A percentile compares a stretch with the other conserved stretches of the same genome.
Evolutionary conservation across 2,888 invertebrate species (phyloP).

Genomic region (Drosophila neutralis): DNA sequence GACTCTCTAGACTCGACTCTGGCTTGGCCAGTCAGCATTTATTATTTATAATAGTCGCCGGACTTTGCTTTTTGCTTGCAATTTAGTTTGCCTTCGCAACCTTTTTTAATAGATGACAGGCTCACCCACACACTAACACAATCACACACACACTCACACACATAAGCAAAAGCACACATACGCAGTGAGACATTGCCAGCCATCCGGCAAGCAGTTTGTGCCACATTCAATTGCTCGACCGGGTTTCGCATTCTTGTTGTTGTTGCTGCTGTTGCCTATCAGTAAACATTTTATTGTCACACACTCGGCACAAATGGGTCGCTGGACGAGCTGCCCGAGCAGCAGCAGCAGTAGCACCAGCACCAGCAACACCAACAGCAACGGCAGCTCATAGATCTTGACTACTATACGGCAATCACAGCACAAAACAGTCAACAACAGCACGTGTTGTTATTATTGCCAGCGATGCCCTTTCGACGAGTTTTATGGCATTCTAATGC

Average conservation of each 20-base stretch:
- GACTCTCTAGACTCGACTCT: slow-evolving; percentile 21
- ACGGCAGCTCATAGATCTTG: slow-evolving; percentile 57
- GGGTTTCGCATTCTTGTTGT: slow-evolving; percentile 28
- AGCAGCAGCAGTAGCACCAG: not conserved
- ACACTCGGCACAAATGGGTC: slow-evolving; percentile 78
- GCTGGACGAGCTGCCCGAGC: slow-evolving; percentile 28
- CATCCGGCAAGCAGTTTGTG: slow-evolving; percentile 66
- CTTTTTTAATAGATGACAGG: slow-evolving; percentile 77
- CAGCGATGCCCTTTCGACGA: slow-evolving; percentile 46
- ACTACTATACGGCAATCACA: slow-evolving; percentile 69
- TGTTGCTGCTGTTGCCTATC: slow-evolving; percentile 63
- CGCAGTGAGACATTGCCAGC: slow-evolving; percentile 44
- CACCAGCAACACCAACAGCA: not conserved
- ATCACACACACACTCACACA: slow-evolving; percentile 5
- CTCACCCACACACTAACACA: slow-evolving; percentile 19
- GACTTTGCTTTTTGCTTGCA: slow-evolving; percentile 69
- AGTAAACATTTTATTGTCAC: slow-evolving; percentile 81
- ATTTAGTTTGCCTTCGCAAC: slow-evolving; percentile 67
- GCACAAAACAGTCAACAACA: slow-evolving; percentile 70
- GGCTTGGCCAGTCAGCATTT: slow-evolving; percentile 80
- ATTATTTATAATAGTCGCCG: slow-evolving; percentile 79
- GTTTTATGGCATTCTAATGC: slow-evolving; percentile 32
- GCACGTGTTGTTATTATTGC: slow-evolving; percentile 55
- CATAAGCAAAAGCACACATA: slow-evolving; percentile 5
- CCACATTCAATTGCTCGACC: slow-evolving; percentile 75